Percentiles rank a stretch among this genome's conserved stretches.
Evolutionary conservation across 2,888 invertebrate species (phyloP).

Genomic region (Netelia virgata): DNA sequence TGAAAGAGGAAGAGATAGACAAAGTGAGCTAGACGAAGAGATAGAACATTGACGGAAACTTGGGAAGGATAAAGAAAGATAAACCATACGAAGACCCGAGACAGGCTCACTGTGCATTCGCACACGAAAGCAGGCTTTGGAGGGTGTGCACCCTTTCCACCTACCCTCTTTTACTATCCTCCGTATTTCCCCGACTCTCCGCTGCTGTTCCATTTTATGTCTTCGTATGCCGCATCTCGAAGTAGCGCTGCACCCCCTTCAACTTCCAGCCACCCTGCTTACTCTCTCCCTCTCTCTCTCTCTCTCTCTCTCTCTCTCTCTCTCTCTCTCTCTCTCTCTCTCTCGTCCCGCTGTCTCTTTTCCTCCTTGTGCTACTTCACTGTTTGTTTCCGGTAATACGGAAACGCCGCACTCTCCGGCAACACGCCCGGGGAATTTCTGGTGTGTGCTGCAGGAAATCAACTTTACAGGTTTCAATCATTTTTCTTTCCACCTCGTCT

Average conservation of each 20-base stretch:
- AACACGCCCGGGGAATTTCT: slow-evolving; percentile 48
- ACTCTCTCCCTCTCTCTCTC: slow-evolving; percentile 28
- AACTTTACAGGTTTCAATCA: slow-evolving; percentile 40
- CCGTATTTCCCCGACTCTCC: slow-evolving; percentile 12
- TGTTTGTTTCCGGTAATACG: slow-evolving; percentile 79
- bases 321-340: slow-evolving; percentile 28
- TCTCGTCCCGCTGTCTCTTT: slow-evolving; percentile 13
- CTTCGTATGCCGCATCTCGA: slow-evolving; percentile 49
- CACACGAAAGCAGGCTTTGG: slow-evolving; percentile 22
- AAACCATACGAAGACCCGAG: slow-evolving; percentile 52
- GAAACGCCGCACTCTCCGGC: slow-evolving; percentile 70
- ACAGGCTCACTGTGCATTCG: slow-evolving; percentile 50
- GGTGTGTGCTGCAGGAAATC: slow-evolving; percentile 43
- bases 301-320: slow-evolving; percentile 11
- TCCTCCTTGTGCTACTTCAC: slow-evolving; percentile 56
- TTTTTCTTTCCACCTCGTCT: not conserved
- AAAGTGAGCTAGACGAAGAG: slow-evolving; percentile 18
- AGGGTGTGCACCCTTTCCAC: not conserved
- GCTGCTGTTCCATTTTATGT: slow-evolving; percentile 51
- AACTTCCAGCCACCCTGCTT: not conserved
- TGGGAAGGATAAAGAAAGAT: slow-evolving; percentile 49
- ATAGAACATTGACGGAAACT: slow-evolving; percentile 26
- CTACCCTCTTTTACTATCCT: slow-evolving; percentile 31
- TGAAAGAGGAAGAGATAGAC: slow-evolving; percentile 25
- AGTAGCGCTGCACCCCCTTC: slow-evolving; percentile 60